Percentiles rank a stretch among this genome's conserved stretches.
Evolutionary conservation across 2,113 vertebrate genomes (phyloP).

Genomic region (Protobothrops mucrosquamatus): DNA sequence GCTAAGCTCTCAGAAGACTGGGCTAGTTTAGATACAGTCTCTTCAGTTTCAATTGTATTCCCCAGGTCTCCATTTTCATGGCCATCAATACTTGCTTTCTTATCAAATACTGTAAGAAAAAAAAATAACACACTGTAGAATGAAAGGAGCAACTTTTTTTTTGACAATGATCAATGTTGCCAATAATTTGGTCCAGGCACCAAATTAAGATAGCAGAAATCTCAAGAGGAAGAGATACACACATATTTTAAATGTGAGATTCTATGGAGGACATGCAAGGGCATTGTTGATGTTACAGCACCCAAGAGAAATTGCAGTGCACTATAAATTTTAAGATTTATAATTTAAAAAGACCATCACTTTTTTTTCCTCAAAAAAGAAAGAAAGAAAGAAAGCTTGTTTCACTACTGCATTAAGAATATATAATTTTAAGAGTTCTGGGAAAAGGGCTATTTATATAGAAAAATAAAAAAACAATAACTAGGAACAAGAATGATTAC

Average conservation of each 20-base stretch:
- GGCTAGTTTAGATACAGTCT: slow-evolving; percentile 74
- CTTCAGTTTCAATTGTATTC: slow-evolving; percentile 80
- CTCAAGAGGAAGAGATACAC: neutral
- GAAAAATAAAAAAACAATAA: neutral
- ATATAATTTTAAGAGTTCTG: neutral
- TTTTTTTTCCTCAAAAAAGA: neutral
- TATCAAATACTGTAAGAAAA: slow-evolving; percentile 79
- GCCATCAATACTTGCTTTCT: slow-evolving; percentile 79
- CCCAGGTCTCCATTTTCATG: slow-evolving; percentile 86
- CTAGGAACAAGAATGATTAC: neutral
- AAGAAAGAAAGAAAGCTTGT: neutral
- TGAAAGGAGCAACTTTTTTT: neutral
- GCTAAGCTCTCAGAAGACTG: slow-evolving; percentile 77
- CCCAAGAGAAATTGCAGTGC: neutral
- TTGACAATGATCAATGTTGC: neutral
- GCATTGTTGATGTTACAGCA: neutral
- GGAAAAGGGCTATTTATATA: neutral
- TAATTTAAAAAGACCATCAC: neutral
- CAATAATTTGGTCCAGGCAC: neutral
- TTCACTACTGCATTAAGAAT: neutral
- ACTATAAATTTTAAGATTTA: neutral
- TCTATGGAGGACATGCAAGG: neutral
- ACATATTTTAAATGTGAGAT: neutral
- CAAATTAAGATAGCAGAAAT: neutral
- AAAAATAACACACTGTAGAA: slow-evolving; percentile 21